Conservation (phyloP, 2,888 invertebrate species). For the Dusona sp. region DNA sequence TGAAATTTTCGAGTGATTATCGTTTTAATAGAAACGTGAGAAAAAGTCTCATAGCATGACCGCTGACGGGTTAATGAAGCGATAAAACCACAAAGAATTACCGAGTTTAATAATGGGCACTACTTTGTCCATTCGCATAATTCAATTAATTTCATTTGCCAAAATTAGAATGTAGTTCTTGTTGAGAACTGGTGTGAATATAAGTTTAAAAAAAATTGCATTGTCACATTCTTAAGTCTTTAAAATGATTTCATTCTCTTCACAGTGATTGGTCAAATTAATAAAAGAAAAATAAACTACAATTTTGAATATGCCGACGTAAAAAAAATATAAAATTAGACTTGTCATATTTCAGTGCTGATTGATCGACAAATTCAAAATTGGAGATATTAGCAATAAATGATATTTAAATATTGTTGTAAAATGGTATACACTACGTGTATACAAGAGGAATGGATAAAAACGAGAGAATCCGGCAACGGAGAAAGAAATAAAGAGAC, state of each 20-base stretch:
- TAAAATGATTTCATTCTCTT: neutral
- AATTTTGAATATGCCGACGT: no score
- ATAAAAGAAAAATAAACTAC: no score
- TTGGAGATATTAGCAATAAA: neutral
- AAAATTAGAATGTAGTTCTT: neutral
- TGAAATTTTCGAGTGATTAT: no score
- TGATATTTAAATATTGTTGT: neutral
- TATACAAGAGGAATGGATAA: neutral
- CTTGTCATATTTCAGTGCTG: neutral
- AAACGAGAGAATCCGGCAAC: slow-evolving; percentile 38
- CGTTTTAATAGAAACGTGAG: no score
- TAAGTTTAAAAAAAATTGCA: no score
- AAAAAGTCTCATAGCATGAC: no score
- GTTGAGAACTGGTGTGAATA: no score
- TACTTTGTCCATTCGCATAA: neutral
- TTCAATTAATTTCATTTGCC: neutral
- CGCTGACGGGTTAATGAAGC: neutral
- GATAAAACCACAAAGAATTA: neutral
- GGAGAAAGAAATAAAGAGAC: slow-evolving; percentile 46
- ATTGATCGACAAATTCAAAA: neutral
- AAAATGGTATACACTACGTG: no score
- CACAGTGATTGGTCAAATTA: neutral
- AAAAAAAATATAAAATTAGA: neutral
- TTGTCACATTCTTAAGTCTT: neutral
- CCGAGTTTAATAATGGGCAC: neutral